A percentile compares a stretch with the other conserved stretches of the same genome.
Conservation (phyloP, 2,797 vertebrate species). For the Clarias platycephalus region DNA sequence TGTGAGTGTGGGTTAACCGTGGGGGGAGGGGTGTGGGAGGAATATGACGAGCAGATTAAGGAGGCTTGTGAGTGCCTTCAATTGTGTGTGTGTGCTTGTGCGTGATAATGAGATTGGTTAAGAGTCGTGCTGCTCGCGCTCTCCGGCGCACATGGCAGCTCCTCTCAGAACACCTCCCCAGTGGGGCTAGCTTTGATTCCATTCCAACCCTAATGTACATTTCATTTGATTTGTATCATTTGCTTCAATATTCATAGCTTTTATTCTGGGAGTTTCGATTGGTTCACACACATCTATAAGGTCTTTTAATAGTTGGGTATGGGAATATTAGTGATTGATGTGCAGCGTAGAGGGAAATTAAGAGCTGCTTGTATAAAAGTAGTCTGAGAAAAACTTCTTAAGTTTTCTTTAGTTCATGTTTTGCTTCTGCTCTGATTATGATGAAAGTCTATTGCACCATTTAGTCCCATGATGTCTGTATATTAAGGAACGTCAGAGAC, state of each 20-base stretch:
- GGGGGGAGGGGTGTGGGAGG: slow-evolving; percentile 10
- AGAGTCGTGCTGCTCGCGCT: slow-evolving; percentile 46
- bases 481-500: not conserved
- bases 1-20: slow-evolving; percentile 17
- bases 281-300: slow-evolving; percentile 8
- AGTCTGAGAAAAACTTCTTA: not conserved
- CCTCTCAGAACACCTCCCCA: slow-evolving; percentile 28
- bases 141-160: slow-evolving; percentile 20
- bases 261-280: not conserved
- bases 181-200: slow-evolving; percentile 17
- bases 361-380: not conserved
- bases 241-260: not conserved
- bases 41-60: slow-evolving; percentile 53
- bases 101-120: slow-evolving; percentile 53
- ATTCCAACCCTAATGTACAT: slow-evolving; percentile 20
- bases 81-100: slow-evolving; percentile 27
- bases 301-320: not conserved
- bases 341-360: not conserved
- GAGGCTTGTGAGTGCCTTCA: slow-evolving; percentile 43
- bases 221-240: slow-evolving; percentile 37
- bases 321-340: not conserved
- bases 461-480: not conserved
- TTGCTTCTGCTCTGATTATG: not conserved
- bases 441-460: not conserved
- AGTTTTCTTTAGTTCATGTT: not conserved